These are phyloP conservation scores for Spongia lamella DNA, from an alignment of 37 sponge, comb jelly and placozoan species.

Conservation along the genomic window DNA sequence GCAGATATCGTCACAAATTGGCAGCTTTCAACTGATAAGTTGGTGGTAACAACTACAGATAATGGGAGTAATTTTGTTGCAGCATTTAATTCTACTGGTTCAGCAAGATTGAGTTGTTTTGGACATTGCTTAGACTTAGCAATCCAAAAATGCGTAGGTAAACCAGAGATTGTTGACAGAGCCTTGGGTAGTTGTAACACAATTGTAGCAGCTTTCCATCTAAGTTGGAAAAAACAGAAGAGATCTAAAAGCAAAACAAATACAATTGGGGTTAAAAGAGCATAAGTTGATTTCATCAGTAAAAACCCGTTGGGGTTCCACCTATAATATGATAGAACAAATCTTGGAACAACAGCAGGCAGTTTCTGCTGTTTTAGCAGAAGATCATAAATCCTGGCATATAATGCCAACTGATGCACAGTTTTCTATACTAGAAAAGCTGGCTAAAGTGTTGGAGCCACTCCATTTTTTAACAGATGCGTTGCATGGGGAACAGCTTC, in stretches of 20 bases:
- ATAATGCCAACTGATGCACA: conserved; percentile 26
- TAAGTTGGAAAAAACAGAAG: conserved; percentile 16
- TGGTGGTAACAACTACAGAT: conserved; percentile 22
- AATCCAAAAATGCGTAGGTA: conserved; percentile 13
- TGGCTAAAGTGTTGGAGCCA: conserved; percentile 8
- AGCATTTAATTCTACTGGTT: background rate
- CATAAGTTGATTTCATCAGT: conserved; percentile 28
- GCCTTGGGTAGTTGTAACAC: background rate
- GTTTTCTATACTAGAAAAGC: conserved; percentile 8
- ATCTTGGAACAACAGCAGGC: conserved; percentile 28
- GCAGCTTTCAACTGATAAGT: background rate
- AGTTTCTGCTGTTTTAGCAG: conserved; percentile 16
- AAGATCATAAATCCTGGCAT: conserved; percentile 28
- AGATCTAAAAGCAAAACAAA: background rate
- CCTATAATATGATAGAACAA: conserved; percentile 13
- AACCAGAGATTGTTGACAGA: background rate
- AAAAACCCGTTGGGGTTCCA: conserved; percentile 20
- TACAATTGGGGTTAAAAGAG: background rate
- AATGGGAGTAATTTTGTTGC: conserved; percentile 12
- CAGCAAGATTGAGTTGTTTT: conserved; percentile 14
- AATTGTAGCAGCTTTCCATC: conserved; percentile 12
- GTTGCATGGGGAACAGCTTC: conserved; percentile 19
- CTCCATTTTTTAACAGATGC: conserved; percentile 30
- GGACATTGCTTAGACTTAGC: conserved; percentile 12
- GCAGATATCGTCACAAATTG: conserved; percentile 1